These are phyloP conservation scores for Hydropsyche tenuis DNA, from an alignment of 1,140 invertebrate genomes.

Conservation along the genomic window DNA sequence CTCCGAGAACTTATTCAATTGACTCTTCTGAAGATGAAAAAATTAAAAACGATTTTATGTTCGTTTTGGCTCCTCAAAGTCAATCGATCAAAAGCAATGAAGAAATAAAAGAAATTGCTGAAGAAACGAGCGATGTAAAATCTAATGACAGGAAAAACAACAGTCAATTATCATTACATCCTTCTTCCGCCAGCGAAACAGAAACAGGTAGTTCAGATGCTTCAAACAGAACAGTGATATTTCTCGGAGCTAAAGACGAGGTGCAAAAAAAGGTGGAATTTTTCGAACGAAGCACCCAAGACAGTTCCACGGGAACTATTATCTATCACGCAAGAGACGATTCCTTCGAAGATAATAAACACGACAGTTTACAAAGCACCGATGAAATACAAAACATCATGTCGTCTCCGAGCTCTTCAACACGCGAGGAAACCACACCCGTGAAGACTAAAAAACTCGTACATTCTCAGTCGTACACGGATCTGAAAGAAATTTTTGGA, in stretches of 20 bases:
- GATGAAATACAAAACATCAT: conserved; percentile 53
- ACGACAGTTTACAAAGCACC: conserved; percentile 52
- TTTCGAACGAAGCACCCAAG: conserved; percentile 70
- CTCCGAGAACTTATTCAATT: conserved; percentile 63
- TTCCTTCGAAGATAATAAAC: conserved; percentile 58
- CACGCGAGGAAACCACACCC: conserved; percentile 47
- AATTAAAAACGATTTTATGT: conserved; percentile 60
- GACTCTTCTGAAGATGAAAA: conserved; percentile 60
- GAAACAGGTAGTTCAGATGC: conserved; percentile 75
- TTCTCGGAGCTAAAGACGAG: conserved; percentile 63
- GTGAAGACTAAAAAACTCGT: conserved; percentile 52
- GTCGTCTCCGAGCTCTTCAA: conserved; percentile 39
- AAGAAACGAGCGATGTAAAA: conserved; percentile 58
- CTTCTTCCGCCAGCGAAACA: conserved; percentile 65
- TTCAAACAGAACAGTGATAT: conserved; percentile 71
- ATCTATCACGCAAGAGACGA: conserved; percentile 65
- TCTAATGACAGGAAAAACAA: conserved; percentile 53
- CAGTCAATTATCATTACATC: conserved; percentile 46
- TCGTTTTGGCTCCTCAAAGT: conserved; percentile 57
- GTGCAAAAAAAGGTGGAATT: conserved; percentile 79
- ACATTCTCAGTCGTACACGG: conserved; percentile 73
- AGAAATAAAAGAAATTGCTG: conserved; percentile 56
- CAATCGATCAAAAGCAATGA: conserved; percentile 52
- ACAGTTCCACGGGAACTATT: conserved; percentile 57
- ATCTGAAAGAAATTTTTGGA: conserved; percentile 80